Evolutionary conservation across 1,140 invertebrate species (phyloP).

Genomic region (Drosophila pectinifera): DNA sequence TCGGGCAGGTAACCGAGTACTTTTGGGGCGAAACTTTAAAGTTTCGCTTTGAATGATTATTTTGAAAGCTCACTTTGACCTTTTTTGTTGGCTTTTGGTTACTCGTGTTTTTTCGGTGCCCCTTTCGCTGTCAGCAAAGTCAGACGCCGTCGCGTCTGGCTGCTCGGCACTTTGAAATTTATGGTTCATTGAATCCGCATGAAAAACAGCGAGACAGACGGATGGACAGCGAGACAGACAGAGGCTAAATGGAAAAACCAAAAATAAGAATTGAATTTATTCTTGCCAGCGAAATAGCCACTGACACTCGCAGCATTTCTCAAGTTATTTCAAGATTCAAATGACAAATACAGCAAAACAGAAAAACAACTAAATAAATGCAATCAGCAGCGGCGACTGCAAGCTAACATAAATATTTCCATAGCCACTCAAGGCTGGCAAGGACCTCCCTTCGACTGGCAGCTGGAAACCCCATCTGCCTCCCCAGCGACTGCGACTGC

Average conservation of each 20-base stretch:
- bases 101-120: slow-evolving; percentile 11
- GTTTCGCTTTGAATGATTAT: slow-evolving; percentile 14
- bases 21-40: slow-evolving; percentile 64
- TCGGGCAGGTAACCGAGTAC: slow-evolving; percentile 42
- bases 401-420: slow-evolving; percentile 64
- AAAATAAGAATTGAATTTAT: slow-evolving; percentile 69
- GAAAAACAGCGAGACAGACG: slow-evolving; percentile 68
- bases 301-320: slow-evolving; percentile 54
- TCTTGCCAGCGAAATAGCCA: slow-evolving; percentile 39
- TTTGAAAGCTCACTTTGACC: slow-evolving; percentile 7
- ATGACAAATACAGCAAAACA: slow-evolving; percentile 42
- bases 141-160: slow-evolving; percentile 70
- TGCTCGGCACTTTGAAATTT: slow-evolving; percentile 77
- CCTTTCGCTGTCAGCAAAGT: slow-evolving; percentile 30
- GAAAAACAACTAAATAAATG: slow-evolving; percentile 31
- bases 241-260: slow-evolving; percentile 61
- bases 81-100: slow-evolving; percentile 14
- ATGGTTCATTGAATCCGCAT: slow-evolving; percentile 81
- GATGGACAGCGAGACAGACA: slow-evolving; percentile 22
- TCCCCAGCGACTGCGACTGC: slow-evolving; percentile 1
- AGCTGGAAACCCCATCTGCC: slow-evolving; percentile 19
- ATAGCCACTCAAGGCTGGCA: slow-evolving; percentile 22
- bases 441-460: slow-evolving; percentile 7
- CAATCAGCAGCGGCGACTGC: slow-evolving; percentile 38
- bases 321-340: slow-evolving; percentile 49